Base-by-base conservation (phyloP, 2,888 invertebrate species). In the Diarsia brunnea region DNA sequence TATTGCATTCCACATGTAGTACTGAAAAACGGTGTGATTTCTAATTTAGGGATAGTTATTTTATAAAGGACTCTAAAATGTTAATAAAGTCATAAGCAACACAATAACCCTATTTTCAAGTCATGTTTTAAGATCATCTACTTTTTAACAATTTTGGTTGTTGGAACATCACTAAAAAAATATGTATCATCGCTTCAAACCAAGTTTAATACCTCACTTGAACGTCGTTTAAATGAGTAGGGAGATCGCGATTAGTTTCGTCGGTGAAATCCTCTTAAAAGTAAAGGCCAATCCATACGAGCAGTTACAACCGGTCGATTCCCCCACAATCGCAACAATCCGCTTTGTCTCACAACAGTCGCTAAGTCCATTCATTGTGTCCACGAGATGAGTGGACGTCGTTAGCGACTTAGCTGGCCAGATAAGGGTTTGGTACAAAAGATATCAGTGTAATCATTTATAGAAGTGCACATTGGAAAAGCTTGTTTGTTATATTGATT, bases 311-410 rank as follows among this genome's bases (percentile, higher is more conserved):
- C 60, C 91, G 88, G 89, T 88, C 89, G 89, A 88, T 89, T 89
- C 89, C 84, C 84, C 83, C 83, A 75, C 79, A 80, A 93, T 92
- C 89, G 77, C 88, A 88, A 88, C 90, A 91, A 93, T 92, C 92
- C 93, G 90, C 93, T 93, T 95, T 95, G 95, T 95, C 94, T 94
- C 94, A 93, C 91, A 91, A 89, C 89, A 91, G 93, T 94, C 95
- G 94, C 95, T 95, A 95, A 94, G 93, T 93, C 89, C 89, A 88
- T 81, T 93, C 93, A 95, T 96, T 95, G 95, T 95, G 94, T 93
- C 81, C 86, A 84, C 72, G 92, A 93, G 95, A 94, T 93, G 96
- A 96, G 95, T 95, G 95, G 95, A 93, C 91, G 93, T 95, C 95
- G 95, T 95, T 95, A 95, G 94, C 89, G 92, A 92, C 94, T 87